phyloP scores from a whole-genome alignment of 2,113 vertebrate species.

The Chaetodon auriga region DNA sequence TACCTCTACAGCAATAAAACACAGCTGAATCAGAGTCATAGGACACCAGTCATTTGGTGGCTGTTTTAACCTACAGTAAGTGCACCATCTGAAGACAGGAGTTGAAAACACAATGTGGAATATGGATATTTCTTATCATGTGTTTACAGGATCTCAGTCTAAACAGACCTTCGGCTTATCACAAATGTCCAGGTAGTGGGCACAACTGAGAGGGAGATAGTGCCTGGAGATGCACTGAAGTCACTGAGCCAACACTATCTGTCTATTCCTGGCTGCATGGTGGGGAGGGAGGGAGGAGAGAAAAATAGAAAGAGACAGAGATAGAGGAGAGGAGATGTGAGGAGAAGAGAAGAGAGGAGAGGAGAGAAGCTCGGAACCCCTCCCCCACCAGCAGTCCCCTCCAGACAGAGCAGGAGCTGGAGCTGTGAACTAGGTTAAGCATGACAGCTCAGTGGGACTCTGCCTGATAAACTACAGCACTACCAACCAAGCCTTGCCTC shows the following conservation, averaged over 20 bases:
- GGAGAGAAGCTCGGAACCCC: conserved; percentile 45
- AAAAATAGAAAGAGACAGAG: not conserved
- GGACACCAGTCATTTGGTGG: not conserved
- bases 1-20: conserved; percentile 19
- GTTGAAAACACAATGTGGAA: conserved; percentile 37
- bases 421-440: conserved; percentile 78
- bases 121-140: conserved; percentile 67
- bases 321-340: conserved; percentile 11
- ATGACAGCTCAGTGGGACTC: conserved; percentile 70
- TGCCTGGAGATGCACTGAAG: conserved; percentile 65
- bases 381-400: conserved; percentile 66
- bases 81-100: conserved; percentile 10
- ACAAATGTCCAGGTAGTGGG: conserved; percentile 68
- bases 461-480: conserved; percentile 49
- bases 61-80: conserved; percentile 20
- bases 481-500: conserved; percentile 34
- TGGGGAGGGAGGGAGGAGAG: not conserved
- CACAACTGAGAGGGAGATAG: conserved; percentile 58
- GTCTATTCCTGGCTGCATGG: conserved; percentile 49
- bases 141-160: conserved; percentile 60
- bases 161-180: conserved; percentile 70
- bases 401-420: conserved; percentile 68
- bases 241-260: conserved; percentile 66
- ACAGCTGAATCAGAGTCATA: not conserved
- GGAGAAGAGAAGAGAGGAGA: conserved; percentile 15